Evolutionary conservation across 2,797 vertebrate genomes (phyloP).

Genomic region (Helarctos malayanus): DNA sequence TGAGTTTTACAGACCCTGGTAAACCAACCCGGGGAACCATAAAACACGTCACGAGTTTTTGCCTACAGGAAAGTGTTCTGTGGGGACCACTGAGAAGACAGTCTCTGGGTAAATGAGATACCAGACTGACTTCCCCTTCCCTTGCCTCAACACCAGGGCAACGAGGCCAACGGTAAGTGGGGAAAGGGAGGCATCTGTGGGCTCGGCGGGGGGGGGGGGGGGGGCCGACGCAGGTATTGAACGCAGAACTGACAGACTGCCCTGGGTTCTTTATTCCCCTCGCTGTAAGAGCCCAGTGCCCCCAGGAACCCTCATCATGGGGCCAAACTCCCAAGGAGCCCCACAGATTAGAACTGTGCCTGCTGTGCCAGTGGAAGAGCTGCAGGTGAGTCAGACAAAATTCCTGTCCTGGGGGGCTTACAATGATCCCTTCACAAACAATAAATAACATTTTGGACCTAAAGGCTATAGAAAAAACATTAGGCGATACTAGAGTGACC

Average conservation of each 20-base stretch:
- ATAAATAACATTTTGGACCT: neutral
- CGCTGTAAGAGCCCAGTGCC: accelerated
- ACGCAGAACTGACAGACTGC: neutral
- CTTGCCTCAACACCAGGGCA: neutral
- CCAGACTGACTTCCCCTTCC: neutral
- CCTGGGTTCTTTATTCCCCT: neutral
- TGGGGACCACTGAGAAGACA: neutral
- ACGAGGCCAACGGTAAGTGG: neutral
- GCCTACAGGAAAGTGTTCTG: neutral
- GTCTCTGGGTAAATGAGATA: neutral
- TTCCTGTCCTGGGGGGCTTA: neutral
- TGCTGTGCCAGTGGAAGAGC: neutral
- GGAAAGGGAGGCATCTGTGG: neutral
- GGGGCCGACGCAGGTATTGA: neutral
- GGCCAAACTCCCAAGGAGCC: neutral
- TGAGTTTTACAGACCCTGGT: neutral
- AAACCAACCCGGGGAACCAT: neutral
- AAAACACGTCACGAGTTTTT: neutral
- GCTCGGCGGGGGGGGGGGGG: too few species aligned
- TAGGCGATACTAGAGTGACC: neutral
- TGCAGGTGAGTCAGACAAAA: neutral
- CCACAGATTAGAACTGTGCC: neutral
- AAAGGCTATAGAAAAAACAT: neutral
- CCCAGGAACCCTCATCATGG: neutral
- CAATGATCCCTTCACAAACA: neutral